phyloP scores from a whole-genome alignment of 2,113 vertebrate species.

The Gnathonemus longibarbis region DNA sequence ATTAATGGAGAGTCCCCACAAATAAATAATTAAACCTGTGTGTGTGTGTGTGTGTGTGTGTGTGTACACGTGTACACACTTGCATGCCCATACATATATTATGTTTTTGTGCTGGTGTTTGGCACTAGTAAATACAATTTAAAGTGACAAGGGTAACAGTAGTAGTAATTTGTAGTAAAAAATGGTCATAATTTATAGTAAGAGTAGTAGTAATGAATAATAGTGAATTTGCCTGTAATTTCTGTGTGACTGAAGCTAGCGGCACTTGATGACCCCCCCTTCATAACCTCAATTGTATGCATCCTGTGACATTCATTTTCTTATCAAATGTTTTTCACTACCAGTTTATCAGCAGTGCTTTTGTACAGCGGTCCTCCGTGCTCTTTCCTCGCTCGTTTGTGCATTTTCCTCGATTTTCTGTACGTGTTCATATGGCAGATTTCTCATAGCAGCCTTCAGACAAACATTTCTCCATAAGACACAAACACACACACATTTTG shows the following conservation, averaged over 20 bases:
- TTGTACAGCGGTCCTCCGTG: background rate
- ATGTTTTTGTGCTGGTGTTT: background rate
- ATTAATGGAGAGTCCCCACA: too few species aligned
- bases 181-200: background rate
- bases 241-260: background rate
- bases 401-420: background rate
- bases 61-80: background rate
- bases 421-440: background rate
- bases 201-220: background rate
- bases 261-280: background rate
- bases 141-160: background rate
- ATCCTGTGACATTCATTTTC: background rate
- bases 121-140: background rate
- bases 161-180: background rate
- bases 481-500: background rate
- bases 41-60: too few species aligned
- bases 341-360: background rate
- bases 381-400: background rate
- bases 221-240: background rate
- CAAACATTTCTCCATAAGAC: background rate
- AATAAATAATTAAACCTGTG: too few species aligned
- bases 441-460: background rate
- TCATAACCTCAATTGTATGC: background rate
- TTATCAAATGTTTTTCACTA: background rate
- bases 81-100: background rate